These are phyloP conservation scores for Champsocephalus gunnari DNA, from an alignment of 2,797 vertebrate species.

Conservation along the genomic window DNA sequence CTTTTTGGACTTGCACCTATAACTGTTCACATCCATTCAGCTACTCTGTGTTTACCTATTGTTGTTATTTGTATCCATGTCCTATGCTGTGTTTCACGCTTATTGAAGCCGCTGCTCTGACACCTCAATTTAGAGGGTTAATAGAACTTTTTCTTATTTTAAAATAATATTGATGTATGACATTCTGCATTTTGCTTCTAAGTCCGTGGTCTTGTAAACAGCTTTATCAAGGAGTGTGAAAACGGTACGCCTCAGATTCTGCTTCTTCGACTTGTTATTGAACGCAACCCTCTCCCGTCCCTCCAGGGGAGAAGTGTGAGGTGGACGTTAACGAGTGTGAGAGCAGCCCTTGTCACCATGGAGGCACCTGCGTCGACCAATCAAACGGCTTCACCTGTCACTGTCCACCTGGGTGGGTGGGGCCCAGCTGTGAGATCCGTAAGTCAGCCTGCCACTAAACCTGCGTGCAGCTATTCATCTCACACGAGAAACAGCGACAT, in stretches of 20 bases:
- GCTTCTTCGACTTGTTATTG: constrained; percentile 9
- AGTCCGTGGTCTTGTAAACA: not conserved
- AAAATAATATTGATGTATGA: not conserved
- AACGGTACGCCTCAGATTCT: not conserved
- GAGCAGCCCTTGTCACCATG: constrained; percentile 94
- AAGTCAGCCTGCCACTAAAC: constrained; percentile 78
- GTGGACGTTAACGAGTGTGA: constrained; percentile 94
- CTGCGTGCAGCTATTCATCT: constrained; percentile 23
- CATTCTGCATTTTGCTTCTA: not conserved
- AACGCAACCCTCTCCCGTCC: constrained; percentile 29
- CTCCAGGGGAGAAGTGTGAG: constrained; percentile 92
- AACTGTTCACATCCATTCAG: too few species aligned
- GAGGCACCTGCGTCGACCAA: constrained; percentile 95
- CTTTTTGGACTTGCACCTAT: too few species aligned
- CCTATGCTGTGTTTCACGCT: too few species aligned
- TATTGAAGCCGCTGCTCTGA: too few species aligned
- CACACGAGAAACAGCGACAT: constrained; percentile 3
- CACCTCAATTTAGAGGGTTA: too few species aligned
- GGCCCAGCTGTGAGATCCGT: constrained; percentile 97
- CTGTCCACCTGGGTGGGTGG: constrained; percentile 95
- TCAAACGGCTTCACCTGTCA: constrained; percentile 94
- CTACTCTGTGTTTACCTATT: too few species aligned
- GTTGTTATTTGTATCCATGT: too few species aligned
- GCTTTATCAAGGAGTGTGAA: not conserved
- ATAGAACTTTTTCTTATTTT: too few species aligned